Evolutionary conservation across 2,797 vertebrate genomes (phyloP), one percentile per base, ranked within the genome.

Genomic region (Valencia hispanica): DNA sequence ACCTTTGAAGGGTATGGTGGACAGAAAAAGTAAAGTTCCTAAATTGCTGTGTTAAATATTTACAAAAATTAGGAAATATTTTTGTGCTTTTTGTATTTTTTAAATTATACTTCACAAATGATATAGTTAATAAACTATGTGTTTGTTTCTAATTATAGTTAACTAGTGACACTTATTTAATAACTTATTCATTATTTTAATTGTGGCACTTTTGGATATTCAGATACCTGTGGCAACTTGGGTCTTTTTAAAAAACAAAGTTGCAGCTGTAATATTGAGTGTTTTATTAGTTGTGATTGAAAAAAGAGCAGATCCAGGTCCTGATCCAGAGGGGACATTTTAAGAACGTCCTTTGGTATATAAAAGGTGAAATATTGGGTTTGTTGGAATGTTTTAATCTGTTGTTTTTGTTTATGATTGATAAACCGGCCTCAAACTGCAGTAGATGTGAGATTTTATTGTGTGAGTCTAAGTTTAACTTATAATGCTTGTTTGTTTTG

Each of bases 341-440:
- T n/a, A 43, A 41, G 39, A 68, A 43, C 41, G 1, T 45, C 17
- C 25, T 68, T 8, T 22, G 14, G 27, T 20, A 45, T 43, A 43
- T 69, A 59, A 45, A 50, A n/a, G 34, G 68, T 61, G 2, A 68
- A 55, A 55, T 34, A 32, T 75, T 79, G 27, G 47, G 81, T 47
- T 15, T 39, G 78, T 66, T 39, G 25, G 34, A 78, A 76, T 22
- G 73, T 69, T 69, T 84, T 77, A 66, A 74, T 81, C 70, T 78
- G 71, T 71, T 68, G 68, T 39, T 86, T 11, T 84, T 89, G 86
- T 91, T 88, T 86, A 89, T 90, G 82, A 88, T 85, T 82, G 81
- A 81, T 84, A 70, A 84, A 57, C 65, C 50, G 39, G 51, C 72
- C 75, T 43, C 34, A 77, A 78, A 75, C 80, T 76, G 72, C 79